Base-by-base conservation (phyloP, 2,888 invertebrate genomes). In the Eupithecia vulgata region DNA sequence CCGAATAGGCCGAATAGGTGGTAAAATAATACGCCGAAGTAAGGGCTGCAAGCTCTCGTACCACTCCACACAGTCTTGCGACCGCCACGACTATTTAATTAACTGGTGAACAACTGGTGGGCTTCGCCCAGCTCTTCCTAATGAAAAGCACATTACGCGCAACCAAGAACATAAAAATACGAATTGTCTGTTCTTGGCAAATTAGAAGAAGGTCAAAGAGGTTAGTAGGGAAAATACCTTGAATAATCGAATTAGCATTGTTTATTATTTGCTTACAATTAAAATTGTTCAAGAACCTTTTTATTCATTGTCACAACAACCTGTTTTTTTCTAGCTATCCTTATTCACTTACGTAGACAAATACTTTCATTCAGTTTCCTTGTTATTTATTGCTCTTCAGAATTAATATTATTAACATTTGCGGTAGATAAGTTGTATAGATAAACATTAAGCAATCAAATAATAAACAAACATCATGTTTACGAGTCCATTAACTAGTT, bases 391-490 rank as follows among this genome's bases (percentile, higher is more conserved):
- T 52, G 21, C 52, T 52, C 12, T 52, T 8, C 12, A 21, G 7
- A 21, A 21, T 21, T 52, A 2, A 15, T 45, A 17, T 45, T 45
- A 17, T 17, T 40, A 48, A 48, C 21, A 21, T 21, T 52, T 52
- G 21, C 52, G 12, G 21, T 21, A 52, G n/a, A 4, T 12, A 21
- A 21, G 21, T 21, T 21, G 21, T 52, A 8, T 5, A 12, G 40
- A 40, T 52, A 52, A 21, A 25, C 5, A 5, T 52, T 12, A 25
- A 52, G 21, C 52, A 21, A 21, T 52, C 21, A 12, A 52, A 25
- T 52, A 52, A 52, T 52, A 52, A 52, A 52, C 21, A 52, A 21
- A 52, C 57, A 52, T 52, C 52, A 57, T 57, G 25, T 25, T 25
- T 57, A 52, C 21, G 21, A 52, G 21, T 57, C 13, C 13, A 57